phyloP scores from a whole-genome alignment of 2,888 invertebrate genomes.

The Bombylius discolor region DNA sequence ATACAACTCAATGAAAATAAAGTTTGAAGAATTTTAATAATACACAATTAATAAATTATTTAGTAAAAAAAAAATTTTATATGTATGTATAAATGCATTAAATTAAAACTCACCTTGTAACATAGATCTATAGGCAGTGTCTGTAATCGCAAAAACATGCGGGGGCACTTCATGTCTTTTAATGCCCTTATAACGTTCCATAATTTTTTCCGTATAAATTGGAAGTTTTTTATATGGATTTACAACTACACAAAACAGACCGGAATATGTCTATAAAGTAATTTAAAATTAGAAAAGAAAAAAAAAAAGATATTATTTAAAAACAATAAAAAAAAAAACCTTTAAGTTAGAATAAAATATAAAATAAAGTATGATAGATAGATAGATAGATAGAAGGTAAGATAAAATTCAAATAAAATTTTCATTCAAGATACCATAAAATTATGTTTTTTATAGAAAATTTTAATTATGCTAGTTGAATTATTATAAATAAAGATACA shows the following conservation, averaged over 20 bases:
- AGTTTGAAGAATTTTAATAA: too few relatives aligned
- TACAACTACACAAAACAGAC: constrained; percentile 99
- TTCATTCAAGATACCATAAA: too few relatives aligned
- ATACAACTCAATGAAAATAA: too few relatives aligned
- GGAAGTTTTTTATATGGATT: constrained; percentile 99
- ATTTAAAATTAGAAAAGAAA: constrained; percentile 31
- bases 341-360: too few relatives aligned
- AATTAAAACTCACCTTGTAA: constrained; percentile 65
- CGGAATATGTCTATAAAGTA: constrained; percentile 83
- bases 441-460: too few relatives aligned
- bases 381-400: too few relatives aligned
- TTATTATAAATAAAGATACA: too few relatives aligned
- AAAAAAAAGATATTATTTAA: neutral
- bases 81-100: neutral
- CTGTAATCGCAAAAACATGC: constrained; percentile 99
- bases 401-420: too few relatives aligned
- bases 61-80: too few relatives aligned
- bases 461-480: too few relatives aligned
- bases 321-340: constrained; percentile 10
- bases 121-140: constrained; percentile 98
- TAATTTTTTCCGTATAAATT: constrained; percentile 98
- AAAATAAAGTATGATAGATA: too few relatives aligned
- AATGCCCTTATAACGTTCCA: constrained; percentile 99
- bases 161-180: constrained; percentile 98
- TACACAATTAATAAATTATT: too few relatives aligned